Percentiles rank a stretch among this genome's conserved stretches.
Conservation (phyloP, 2,797 vertebrate genomes). For the Sebastes miniatus region DNA sequence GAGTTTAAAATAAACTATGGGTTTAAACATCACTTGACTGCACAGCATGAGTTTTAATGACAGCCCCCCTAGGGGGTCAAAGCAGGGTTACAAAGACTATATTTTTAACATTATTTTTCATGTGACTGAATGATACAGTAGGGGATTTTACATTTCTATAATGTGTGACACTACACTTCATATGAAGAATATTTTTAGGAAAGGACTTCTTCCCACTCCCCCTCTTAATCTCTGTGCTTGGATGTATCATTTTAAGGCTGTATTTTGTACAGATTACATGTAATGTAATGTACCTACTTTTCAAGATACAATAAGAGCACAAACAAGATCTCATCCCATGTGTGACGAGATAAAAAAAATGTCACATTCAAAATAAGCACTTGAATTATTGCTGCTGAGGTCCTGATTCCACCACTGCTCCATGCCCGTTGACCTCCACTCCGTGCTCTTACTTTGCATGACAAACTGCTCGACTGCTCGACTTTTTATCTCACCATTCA, state of each 20-base stretch:
- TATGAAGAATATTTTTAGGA: no score
- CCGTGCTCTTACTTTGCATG: slow-evolving; percentile 25
- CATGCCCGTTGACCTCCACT: slow-evolving; percentile 19
- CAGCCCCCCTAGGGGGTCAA: no score
- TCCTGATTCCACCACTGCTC: neutral
- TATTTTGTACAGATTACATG: neutral
- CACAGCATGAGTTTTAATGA: neutral
- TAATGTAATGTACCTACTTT: neutral
- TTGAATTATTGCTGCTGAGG: neutral
- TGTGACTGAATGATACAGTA: no score
- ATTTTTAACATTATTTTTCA: neutral
- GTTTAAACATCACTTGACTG: neutral
- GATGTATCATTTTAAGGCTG: neutral
- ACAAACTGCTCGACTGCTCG: slow-evolving; percentile 22
- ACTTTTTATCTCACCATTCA: slow-evolving; percentile 32
- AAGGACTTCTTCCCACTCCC: no score
- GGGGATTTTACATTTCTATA: no score
- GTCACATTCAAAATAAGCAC: neutral
- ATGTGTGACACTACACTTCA: no score
- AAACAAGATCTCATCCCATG: neutral
- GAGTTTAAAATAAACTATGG: neutral
- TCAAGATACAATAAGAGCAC: neutral
- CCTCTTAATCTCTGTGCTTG: neutral
- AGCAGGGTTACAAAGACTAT: neutral
- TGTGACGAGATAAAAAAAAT: neutral